Conservation (phyloP, 2,113 vertebrate species). For the Leucosticte australis region DNA sequence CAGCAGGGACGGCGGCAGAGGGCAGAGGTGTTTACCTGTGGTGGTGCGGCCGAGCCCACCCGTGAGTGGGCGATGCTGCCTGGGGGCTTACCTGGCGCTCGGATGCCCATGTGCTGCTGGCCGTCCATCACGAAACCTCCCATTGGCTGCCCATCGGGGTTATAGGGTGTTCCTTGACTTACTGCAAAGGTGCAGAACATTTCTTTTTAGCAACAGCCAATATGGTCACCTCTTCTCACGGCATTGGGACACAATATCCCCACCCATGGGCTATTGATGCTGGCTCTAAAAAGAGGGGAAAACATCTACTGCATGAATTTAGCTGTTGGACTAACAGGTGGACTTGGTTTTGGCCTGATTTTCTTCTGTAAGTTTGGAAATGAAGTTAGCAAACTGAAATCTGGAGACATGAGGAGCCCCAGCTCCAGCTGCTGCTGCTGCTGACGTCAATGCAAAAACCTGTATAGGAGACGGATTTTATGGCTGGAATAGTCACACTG, state of each 20-base stretch:
- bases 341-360: background rate
- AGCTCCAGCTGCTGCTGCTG: constrained; percentile 28
- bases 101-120: constrained; percentile 99
- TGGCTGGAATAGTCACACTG: constrained; percentile 23
- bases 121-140: constrained; percentile 99
- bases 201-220: constrained; percentile 26
- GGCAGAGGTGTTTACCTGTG: constrained; percentile 55
- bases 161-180: constrained; percentile 99
- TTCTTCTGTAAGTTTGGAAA: background rate
- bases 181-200: constrained; percentile 83
- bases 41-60: background rate
- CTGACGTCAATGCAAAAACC: constrained; percentile 56
- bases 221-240: background rate
- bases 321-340: background rate
- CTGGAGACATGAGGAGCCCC: background rate
- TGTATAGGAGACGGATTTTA: constrained; percentile 38
- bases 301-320: background rate
- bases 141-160: constrained; percentile 98
- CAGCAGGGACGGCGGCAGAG: constrained; percentile 54
- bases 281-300: background rate
- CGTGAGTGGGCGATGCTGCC: background rate
- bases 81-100: constrained; percentile 91
- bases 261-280: background rate
- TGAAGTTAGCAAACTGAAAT: background rate
- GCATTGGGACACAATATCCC: background rate